Percentiles rank a stretch among this genome's conserved stretches.
phyloP scores from a whole-genome alignment of 2,113 vertebrate genomes.

The Hemicordylus capensis region DNA sequence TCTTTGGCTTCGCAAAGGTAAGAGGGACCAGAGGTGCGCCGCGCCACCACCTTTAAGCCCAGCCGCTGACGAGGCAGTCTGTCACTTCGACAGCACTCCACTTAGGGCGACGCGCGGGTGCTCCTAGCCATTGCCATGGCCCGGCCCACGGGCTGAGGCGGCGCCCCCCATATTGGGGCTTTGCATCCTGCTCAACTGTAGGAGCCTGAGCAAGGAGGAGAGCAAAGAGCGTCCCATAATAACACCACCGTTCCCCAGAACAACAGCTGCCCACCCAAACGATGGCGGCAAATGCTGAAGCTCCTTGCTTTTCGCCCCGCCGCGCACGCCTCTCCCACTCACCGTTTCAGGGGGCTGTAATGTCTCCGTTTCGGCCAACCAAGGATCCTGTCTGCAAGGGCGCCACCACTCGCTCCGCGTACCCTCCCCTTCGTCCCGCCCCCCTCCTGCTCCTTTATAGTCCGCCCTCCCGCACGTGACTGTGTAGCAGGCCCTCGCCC shows the following conservation, averaged over 20 bases:
- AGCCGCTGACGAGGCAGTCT: neutral
- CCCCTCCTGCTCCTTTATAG: neutral
- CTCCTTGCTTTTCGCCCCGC: neutral
- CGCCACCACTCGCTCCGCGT: neutral
- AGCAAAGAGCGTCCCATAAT: no score
- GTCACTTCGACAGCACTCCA: neutral
- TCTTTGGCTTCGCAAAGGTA: no score
- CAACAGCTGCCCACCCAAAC: no score
- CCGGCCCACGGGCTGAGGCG: neutral
- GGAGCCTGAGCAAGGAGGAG: neutral
- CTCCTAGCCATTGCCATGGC: no score
- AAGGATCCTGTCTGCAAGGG: neutral
- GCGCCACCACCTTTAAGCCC: no score
- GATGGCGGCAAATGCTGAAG: no score
- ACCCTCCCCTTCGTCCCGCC: neutral
- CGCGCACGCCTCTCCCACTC: no score
- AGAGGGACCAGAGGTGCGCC: neutral
- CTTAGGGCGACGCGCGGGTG: no score
- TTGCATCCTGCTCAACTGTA: no score
- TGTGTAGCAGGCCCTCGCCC: neutral
- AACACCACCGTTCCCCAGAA: neutral
- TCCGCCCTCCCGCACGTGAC: conserved; percentile 54
- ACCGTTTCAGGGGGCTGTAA: fast-evolving
- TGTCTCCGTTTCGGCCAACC: neutral
- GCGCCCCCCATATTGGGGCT: no score